Evolutionary conservation across 2,888 invertebrate species (phyloP).

Genomic region (Mimas tiliae): DNA sequence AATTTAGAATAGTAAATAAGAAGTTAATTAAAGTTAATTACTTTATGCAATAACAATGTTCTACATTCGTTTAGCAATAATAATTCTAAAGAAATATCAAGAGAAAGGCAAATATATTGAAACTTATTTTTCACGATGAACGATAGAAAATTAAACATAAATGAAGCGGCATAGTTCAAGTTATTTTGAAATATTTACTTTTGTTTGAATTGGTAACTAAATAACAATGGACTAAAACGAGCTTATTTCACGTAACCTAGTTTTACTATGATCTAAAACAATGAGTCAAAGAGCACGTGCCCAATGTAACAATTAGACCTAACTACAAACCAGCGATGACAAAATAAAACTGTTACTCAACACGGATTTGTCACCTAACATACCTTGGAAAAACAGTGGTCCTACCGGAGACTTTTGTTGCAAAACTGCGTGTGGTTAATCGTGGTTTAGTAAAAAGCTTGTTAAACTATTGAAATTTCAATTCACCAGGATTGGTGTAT

Average conservation of each 20-base stretch:
- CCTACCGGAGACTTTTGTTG: constrained; percentile 65
- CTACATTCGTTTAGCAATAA: neutral
- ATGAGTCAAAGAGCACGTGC: constrained; percentile 43
- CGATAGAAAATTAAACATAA: neutral
- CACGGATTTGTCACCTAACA: constrained; percentile 49
- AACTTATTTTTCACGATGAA: neutral
- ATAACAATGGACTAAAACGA: constrained; percentile 10
- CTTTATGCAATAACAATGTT: neutral
- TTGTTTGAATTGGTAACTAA: neutral
- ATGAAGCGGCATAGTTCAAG: too few relatives aligned
- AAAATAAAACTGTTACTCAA: constrained; percentile 43
- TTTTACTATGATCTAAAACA: constrained; percentile 37
- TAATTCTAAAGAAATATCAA: neutral
- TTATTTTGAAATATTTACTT: neutral
- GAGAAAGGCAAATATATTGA: neutral
- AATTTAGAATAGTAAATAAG: neutral
- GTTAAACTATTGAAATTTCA: constrained; percentile 71
- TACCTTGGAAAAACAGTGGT: constrained; percentile 74
- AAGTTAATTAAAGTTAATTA: neutral
- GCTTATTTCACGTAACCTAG: constrained; percentile 22
- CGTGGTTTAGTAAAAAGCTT: constrained; percentile 66
- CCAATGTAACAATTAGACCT: constrained; percentile 36
- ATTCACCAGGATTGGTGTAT: constrained; percentile 63
- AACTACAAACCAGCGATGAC: constrained; percentile 44
- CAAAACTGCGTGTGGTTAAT: constrained; percentile 60